Percentiles rank a stretch among this genome's conserved stretches.
phyloP scores from a whole-genome alignment of 2,888 invertebrate genomes.

The Parascotia fuliginaria region DNA sequence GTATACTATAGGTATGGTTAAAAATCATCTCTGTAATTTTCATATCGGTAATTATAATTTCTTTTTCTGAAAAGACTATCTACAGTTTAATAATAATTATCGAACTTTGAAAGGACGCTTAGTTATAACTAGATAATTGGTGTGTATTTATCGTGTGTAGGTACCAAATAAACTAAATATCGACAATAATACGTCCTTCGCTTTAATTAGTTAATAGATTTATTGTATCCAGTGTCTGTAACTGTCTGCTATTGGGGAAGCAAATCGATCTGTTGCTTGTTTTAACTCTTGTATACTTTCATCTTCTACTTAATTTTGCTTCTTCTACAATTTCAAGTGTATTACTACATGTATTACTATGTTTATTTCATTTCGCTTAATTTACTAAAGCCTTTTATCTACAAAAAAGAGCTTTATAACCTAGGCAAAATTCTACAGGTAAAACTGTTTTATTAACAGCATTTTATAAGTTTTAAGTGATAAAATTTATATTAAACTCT shows the following conservation, averaged over 20 bases:
- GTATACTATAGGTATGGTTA: not conserved
- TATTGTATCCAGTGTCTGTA: constrained; percentile 50
- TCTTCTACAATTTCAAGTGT: too few species aligned
- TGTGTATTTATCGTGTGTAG: constrained; percentile 49
- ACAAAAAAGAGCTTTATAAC: too few species aligned
- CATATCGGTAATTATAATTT: not conserved
- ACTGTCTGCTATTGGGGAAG: constrained; percentile 47
- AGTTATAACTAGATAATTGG: constrained; percentile 29
- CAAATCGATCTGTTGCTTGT: constrained; percentile 37
- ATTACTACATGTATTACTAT: too few species aligned
- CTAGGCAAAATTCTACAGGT: too few species aligned
- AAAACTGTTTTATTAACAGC: too few species aligned
- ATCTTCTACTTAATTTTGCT: too few species aligned
- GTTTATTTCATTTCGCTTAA: too few species aligned
- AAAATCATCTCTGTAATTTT: not conserved
- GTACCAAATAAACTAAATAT: constrained; percentile 65
- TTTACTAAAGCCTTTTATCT: too few species aligned
- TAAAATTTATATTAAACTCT: not conserved
- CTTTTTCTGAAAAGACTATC: constrained; percentile 3
- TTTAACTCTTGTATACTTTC: too few species aligned
- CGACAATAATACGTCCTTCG: constrained; percentile 85
- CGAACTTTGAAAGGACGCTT: constrained; percentile 5
- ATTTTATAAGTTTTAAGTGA: too few species aligned
- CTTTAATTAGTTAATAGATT: constrained; percentile 78
- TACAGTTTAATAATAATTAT: not conserved